Base-by-base conservation (phyloP, 2,888 invertebrate species). In the Pristionchus fissidentatus region DNA sequence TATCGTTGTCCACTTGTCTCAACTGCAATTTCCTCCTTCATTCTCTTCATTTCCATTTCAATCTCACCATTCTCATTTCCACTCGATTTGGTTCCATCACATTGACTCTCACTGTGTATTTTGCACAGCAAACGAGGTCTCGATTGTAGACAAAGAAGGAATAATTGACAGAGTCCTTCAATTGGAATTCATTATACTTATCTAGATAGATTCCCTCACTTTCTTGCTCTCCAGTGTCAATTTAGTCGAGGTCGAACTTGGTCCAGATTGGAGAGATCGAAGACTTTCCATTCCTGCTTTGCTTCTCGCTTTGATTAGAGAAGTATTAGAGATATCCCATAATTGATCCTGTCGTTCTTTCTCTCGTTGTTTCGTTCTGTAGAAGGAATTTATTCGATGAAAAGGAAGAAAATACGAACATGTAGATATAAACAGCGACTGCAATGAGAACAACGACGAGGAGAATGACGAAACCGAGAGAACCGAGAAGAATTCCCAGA, bases 1-100 rank as follows among this genome's bases (percentile, higher is more conserved):
- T 90, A 66, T 91, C 91, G 70, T 88, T 84, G 26, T 87, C 85
- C 52, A 83, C 8, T 46, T 49, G 70, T 38, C 83, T 70, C 7
- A 83, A 38, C 83, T 83, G 52, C 49, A 22, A n/a, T 10, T 49
- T 49, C 13, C 10, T 49, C 49, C 19, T 49, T 49, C 13, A 49
- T 49, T n/a, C 49, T 49, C 19, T 49, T 10, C 10, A 15, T 19
- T 49, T 49, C 19, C 13, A n/a, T n/a, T n/a, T n/a, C n/a, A 19
- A 26, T n/a, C 80, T 80, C 3, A 84, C 84, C 60, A 83, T 83
- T 60, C 84, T 29, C 60, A 83, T 83, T 52, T 84, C 84, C 19
- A 57, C 46, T 26, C 49, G 66, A 49, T 84, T 43, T 13, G 41
- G 35, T 29, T 82, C 46, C 22, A 32, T 19, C 4, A 84, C 41